Evolutionary conservation across 2,113 vertebrate genomes (phyloP), one percentile per base, ranked within the genome.

Genomic region (Microcebus lehilahytsara): DNA sequence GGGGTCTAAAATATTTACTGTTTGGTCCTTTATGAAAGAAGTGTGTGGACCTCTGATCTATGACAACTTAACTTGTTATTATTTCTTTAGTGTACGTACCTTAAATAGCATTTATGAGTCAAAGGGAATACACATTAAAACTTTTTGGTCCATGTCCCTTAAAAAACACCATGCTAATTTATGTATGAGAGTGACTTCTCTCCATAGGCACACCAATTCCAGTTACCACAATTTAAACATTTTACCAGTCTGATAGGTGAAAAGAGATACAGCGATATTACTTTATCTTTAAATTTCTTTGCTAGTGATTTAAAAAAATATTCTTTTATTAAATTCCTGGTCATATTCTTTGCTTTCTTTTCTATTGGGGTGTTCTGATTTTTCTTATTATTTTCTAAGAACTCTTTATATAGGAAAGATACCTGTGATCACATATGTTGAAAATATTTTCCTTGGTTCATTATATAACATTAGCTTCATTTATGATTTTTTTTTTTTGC

Each of bases 351-450:
- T 51, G 62, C 49, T 22, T 71, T 40, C 19, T 66, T 92, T 95
- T 66, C 56, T 58, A 37, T 10, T 5, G 9, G 32, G 13, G 49
- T 37, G 12, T 30, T 88, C 27, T 51, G n/a, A 56, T 32, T 80
- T 66, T 60, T 77, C 77, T 77, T 74, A 34, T 16, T 58, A 9
- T 56, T 84, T 88, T 62, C 32, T 32, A 74, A 80, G n/a, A 83
- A 49, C 20, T 62, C 71, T 85, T 89, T 93, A 72, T 32, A 85
- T 30, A 58, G 49, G 37, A 80, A 79, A n/a, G 12, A 32, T 16
- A 51, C 8, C 2, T 10, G 60, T 6, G 1, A 0, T 75, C 71
- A 51, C 10, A 32, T 30, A 37, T 2, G 6, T 32, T 10, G 2
- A 40, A 62, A 89, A 40, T 53, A 40, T 51, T 95, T 89, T 58